A percentile compares a stretch with the other conserved stretches of the same genome.
Evolutionary conservation across 1,140 invertebrate species (phyloP).

Genomic region (Cardiocondyla obscurior): DNA sequence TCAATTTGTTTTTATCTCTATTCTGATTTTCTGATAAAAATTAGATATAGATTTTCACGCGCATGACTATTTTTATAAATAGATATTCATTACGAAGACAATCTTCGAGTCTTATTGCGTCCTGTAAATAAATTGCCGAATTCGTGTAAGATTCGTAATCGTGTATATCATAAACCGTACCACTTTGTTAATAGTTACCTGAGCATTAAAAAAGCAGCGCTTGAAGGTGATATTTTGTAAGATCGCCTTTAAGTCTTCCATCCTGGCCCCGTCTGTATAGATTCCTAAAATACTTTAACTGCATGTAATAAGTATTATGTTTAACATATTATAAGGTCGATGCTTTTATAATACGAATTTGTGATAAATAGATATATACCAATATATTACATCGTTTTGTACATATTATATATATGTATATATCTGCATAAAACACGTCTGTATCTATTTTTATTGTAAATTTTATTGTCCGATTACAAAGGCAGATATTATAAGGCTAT

Average conservation of each 20-base stretch:
- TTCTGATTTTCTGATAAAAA: conserved; percentile 53
- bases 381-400: conserved; percentile 40
- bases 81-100: conserved; percentile 76
- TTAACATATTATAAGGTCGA: conserved; percentile 43
- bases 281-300: conserved; percentile 35
- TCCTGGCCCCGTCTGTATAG: conserved; percentile 57
- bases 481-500: neutral
- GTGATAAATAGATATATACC: conserved; percentile 52
- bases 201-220: conserved; percentile 43
- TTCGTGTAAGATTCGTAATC: conserved; percentile 63
- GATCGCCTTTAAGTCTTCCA: conserved; percentile 71
- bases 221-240: conserved; percentile 52
- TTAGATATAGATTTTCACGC: conserved; percentile 69
- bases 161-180: conserved; percentile 67
- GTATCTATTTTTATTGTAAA: conserved; percentile 13
- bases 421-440: conserved; percentile 1
- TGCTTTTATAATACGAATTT: conserved; percentile 58
- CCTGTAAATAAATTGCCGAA: conserved; percentile 75
- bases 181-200: conserved; percentile 67
- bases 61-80: conserved; percentile 79
- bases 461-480: neutral
- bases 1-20: conserved; percentile 16
- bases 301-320: conserved; percentile 38
- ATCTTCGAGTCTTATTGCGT: conserved; percentile 79
- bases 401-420: neutral